phyloP scores from a whole-genome alignment of 2,888 invertebrate genomes.

The Pinctada fucata region DNA sequence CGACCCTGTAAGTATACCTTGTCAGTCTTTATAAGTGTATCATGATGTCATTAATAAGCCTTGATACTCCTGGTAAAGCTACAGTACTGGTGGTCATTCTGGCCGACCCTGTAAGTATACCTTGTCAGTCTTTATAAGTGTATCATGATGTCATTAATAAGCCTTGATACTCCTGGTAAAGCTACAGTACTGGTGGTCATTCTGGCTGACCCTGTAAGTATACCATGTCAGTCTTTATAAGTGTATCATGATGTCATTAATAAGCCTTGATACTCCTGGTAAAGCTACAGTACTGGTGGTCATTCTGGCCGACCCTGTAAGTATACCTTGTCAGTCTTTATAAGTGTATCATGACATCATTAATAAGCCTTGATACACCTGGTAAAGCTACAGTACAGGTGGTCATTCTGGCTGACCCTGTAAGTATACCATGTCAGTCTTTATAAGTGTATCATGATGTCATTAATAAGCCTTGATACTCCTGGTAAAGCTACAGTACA shows the following conservation, averaged over 20 bases:
- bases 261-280: constrained; percentile 96
- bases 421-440: too few species aligned
- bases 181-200: constrained; percentile 97
- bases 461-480: constrained; percentile 93
- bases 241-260: constrained; percentile 91
- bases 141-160: constrained; percentile 92
- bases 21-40: constrained; percentile 88
- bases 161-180: constrained; percentile 97
- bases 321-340: too few species aligned
- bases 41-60: constrained; percentile 91
- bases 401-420: constrained; percentile 96
- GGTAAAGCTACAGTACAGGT: constrained; percentile 98
- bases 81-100: constrained; percentile 96
- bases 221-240: too few species aligned
- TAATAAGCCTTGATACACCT: constrained; percentile 95
- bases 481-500: constrained; percentile 97
- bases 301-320: constrained; percentile 93
- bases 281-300: constrained; percentile 97
- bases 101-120: constrained; percentile 88
- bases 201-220: constrained; percentile 90
- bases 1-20: constrained; percentile 86
- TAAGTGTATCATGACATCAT: constrained; percentile 93
- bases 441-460: constrained; percentile 95
- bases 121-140: too few species aligned
- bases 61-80: constrained; percentile 98